phyloP scores from a whole-genome alignment of 2,888 invertebrate genomes.

The Axea sp. region DNA sequence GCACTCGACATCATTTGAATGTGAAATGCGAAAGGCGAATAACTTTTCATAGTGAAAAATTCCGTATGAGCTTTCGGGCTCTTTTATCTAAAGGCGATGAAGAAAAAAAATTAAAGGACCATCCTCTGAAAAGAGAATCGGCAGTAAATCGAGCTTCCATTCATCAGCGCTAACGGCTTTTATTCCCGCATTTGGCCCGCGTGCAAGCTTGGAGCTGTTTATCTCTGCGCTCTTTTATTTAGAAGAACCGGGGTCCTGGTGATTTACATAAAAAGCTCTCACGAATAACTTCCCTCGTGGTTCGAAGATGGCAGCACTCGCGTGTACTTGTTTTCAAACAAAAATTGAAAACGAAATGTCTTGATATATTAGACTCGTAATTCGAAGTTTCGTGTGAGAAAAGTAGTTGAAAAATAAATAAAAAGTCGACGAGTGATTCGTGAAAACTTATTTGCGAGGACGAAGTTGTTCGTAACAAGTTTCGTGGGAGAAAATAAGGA shows the following conservation, averaged over 20 bases:
- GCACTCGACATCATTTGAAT: conserved; percentile 17
- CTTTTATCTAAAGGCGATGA: conserved; percentile 41
- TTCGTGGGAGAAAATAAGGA: neutral
- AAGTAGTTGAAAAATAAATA: conserved; percentile 5
- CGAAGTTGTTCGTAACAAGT: conserved; percentile 17
- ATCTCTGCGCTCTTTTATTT: conserved; percentile 63
- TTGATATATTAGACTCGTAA: conserved; percentile 39
- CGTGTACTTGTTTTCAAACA: conserved; percentile 24
- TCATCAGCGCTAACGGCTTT: conserved; percentile 67
- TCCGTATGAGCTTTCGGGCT: conserved; percentile 41
- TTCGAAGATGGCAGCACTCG: conserved; percentile 37
- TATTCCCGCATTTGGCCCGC: conserved; percentile 66
- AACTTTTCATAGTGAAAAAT: conserved; percentile 46
- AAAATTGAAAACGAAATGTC: conserved; percentile 39
- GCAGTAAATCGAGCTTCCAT: conserved; percentile 65
- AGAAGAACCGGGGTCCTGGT: conserved; percentile 44
- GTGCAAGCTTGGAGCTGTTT: conserved; percentile 77
- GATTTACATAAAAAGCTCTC: conserved; percentile 65
- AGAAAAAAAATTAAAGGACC: conserved; percentile 47
- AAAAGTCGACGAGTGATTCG: conserved; percentile 1
- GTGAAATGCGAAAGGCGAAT: conserved; percentile 24
- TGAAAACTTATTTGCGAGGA: neutral
- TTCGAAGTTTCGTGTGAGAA: conserved; percentile 14
- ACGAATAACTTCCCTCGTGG: conserved; percentile 48
- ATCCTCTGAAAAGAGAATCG: conserved; percentile 54